A percentile compares a stretch with the other conserved stretches of the same genome.
These are phyloP conservation scores for Bambusicola thoracicus DNA, from an alignment of 2,113 vertebrate genomes.

Conservation along the genomic window DNA sequence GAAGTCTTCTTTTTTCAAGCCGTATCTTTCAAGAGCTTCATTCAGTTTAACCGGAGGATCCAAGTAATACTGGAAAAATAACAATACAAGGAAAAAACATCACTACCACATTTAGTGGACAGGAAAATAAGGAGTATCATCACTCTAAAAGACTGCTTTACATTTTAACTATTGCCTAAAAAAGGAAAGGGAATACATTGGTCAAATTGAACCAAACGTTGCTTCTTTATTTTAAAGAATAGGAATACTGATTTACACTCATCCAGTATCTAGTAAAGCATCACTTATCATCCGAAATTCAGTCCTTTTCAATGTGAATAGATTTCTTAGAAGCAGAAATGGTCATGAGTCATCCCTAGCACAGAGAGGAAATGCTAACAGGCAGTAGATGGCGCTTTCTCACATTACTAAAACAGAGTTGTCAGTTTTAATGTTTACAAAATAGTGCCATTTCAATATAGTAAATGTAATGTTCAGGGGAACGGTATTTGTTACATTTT, in stretches of 20 bases:
- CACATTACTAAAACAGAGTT: accelerated
- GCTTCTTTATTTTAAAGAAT: too few relatives aligned
- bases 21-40: conserved; percentile 86
- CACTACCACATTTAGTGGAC: not conserved
- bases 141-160: not conserved
- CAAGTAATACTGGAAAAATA: conserved; percentile 85
- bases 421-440: accelerated
- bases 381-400: not conserved
- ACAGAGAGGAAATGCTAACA: not conserved
- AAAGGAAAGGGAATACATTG: not conserved
- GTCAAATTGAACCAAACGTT: not conserved
- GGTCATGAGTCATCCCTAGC: accelerated
- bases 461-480: accelerated
- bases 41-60: conserved; percentile 89
- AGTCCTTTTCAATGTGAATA: accelerated
- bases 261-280: not conserved
- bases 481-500: not conserved
- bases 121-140: too few relatives aligned
- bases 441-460: accelerated
- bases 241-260: not conserved
- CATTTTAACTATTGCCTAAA: not conserved
- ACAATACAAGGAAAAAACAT: not conserved
- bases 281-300: not conserved
- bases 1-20: conserved; percentile 87
- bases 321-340: not conserved